These are phyloP conservation scores for Drosophila miranda DNA, from an alignment of 1,140 invertebrate genomes.

Conservation along the genomic window DNA sequence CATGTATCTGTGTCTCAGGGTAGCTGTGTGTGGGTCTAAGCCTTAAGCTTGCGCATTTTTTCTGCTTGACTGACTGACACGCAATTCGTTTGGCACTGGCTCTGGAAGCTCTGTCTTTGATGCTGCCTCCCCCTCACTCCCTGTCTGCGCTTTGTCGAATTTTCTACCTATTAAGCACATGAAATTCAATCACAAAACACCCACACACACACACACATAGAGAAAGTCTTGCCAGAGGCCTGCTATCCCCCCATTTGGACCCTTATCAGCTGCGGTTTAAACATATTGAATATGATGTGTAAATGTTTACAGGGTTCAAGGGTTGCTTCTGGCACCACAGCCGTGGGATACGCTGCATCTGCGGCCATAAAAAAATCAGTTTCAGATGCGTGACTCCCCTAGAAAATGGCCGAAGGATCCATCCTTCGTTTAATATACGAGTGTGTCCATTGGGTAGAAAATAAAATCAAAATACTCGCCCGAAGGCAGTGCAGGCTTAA, in stretches of 20 bases:
- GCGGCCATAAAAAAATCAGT: conserved; percentile 36
- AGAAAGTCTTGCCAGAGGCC: conserved; percentile 12
- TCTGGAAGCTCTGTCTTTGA: conserved; percentile 53
- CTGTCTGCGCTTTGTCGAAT: conserved; percentile 61
- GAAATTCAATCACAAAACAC: conserved; percentile 74
- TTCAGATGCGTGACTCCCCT: conserved; percentile 46
- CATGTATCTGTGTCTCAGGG: conserved; percentile 6
- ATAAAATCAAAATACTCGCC: conserved; percentile 45
- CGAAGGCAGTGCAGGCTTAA: conserved; percentile 34
- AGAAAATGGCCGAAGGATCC: no score
- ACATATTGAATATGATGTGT: conserved; percentile 75
- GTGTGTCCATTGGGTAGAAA: conserved; percentile 46
- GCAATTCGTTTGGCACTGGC: conserved; percentile 40
- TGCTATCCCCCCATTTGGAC: conserved; percentile 32
- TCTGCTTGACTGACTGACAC: conserved; percentile 64
- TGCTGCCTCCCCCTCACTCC: conserved; percentile 9
- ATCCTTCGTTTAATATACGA: conserved; percentile 34
- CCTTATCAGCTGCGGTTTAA: conserved; percentile 73
- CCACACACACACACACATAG: conserved; percentile 15
- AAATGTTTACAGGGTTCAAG: conserved; percentile 45
- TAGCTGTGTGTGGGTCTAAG: conserved; percentile 25
- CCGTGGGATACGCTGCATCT: conserved; percentile 67
- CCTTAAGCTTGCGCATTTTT: conserved; percentile 63
- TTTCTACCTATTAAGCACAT: conserved; percentile 79
- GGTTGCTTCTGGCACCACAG: conserved; percentile 14